Evolutionary conservation across 2,888 invertebrate genomes (phyloP), one percentile per base, ranked within the genome.

Genomic region (Ormyrus labotus): DNA sequence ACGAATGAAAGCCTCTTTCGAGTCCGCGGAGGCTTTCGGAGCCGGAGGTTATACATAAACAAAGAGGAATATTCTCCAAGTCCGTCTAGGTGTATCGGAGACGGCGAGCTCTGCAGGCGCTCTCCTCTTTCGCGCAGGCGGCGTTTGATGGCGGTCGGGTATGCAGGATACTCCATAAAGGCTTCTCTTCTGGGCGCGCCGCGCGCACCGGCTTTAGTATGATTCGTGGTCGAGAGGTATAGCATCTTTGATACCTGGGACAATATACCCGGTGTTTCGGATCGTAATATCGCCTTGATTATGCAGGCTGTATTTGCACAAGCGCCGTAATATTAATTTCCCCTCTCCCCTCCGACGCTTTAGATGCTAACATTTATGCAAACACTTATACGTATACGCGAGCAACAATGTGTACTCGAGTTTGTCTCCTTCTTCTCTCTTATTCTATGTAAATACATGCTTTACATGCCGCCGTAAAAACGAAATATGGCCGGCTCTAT

Each of bases 231-330:
- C 53, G 60, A 72, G 72, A 53, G 63, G 47, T 63, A 63, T 53
- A 53, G 55, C 61, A 61, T 70, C 71, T 57, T 64, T 65, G 72
- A 72, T 63, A n/a, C 63, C 45, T n/a, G 65, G 80, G 81, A 82
- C 81, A 83, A 82, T 81, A 81, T 75, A 84, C 74, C 78, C 57
- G 65, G 76, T 84, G 83, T 82, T 82, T 82, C 78, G 75, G 85
- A 85, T 87, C 86, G 86, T 87, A 88, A 89, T 88, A 88, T 85
- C 85, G 84, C 85, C 86, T 88, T 88, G 87, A 89, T 89, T 88
- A 88, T 88, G 86, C 86, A 81, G 83, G 75, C 86, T 85, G 85
- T 86, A 87, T 88, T 87, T 87, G 86, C 86, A 84, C 85, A 83
- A 81, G 86, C 83, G 84, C 84, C 84, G 34, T 85, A 86, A 86